Evolutionary conservation across 2,888 invertebrate species (phyloP), one percentile per base, ranked within the genome.

Genomic region (Cetonia aurata): DNA sequence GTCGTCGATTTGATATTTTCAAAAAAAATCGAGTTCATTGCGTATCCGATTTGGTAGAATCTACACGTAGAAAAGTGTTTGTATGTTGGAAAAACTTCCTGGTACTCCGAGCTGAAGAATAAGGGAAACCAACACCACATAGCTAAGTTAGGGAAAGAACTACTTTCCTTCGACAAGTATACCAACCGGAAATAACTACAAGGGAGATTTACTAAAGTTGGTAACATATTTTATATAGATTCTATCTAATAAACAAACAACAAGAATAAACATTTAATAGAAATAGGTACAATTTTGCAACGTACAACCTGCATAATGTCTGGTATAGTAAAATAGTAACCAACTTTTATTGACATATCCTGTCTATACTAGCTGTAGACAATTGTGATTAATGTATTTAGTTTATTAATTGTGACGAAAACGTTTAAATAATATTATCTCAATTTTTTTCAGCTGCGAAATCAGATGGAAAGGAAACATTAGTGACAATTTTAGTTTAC

Each of bases 371-470:
- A 62, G 48, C 62, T 50, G 62, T 33, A 62, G 62, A 62, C 48
- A 62, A 62, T 62, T 62, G 48, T 62, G 48, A 62, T 62, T 62
- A 62, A 62, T 62, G 62, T 62, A 62, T 62, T 62, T 50, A 62
- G 62, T 50, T 62, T 48, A 62, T 62, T 62, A 48, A 62, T 60
- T 60, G 46, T 13, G 46, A 37, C 37, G 37, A 37, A 37, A 37
- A 37, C 37, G 37, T 37, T 37, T 37, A 37, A 37, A 37, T 37
- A 37, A 37, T 37, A 37, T 9, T 37, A 37, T 8, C 10, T 37
- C 3, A 1, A 6, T 37, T 37, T 10, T 25, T 37, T 37, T 10
- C 37, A 37, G 37, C 37, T 8, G 37, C 8, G 10, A 37, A 37
- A 8, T 37, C n/a, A 37, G 4, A 10, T 37, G 8, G 37, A 37